A percentile compares a stretch with the other conserved stretches of the same genome.
Evolutionary conservation across 2,113 vertebrate species (phyloP).

Genomic region (Gopherus evgoodei): DNA sequence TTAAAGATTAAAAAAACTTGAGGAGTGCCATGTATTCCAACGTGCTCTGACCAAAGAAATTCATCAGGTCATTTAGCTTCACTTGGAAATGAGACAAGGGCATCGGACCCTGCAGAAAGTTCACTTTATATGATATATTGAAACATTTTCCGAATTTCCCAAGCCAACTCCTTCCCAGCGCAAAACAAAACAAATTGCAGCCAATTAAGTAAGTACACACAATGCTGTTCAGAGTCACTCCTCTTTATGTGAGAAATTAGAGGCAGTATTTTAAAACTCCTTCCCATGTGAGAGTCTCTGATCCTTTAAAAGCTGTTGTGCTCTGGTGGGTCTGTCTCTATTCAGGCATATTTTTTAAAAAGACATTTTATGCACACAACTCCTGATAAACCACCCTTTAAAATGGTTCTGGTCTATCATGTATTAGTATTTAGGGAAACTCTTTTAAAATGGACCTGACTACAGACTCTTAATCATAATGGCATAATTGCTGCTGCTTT

Average conservation of each 20-base stretch:
- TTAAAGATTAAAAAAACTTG: neutral
- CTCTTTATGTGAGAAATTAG: neutral
- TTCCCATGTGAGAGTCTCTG: neutral
- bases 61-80: neutral
- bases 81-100: neutral
- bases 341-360: neutral
- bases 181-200: conserved; percentile 12
- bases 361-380: neutral
- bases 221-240: neutral
- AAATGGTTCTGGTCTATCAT: neutral
- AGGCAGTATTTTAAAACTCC: neutral
- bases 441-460: neutral
- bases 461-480: neutral
- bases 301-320: neutral
- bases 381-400: neutral
- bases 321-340: neutral
- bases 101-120: fast-evolving
- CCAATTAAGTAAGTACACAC: neutral
- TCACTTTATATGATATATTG: neutral
- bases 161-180: neutral
- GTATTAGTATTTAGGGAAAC: neutral
- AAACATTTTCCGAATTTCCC: neutral
- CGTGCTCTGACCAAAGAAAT: neutral
- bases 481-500: neutral
- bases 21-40: neutral